A percentile compares a stretch with the other conserved stretches of the same genome.
These are phyloP conservation scores for Pygmarrhopalites habei DNA, from an alignment of 1,140 invertebrate genomes.

Conservation along the genomic window DNA sequence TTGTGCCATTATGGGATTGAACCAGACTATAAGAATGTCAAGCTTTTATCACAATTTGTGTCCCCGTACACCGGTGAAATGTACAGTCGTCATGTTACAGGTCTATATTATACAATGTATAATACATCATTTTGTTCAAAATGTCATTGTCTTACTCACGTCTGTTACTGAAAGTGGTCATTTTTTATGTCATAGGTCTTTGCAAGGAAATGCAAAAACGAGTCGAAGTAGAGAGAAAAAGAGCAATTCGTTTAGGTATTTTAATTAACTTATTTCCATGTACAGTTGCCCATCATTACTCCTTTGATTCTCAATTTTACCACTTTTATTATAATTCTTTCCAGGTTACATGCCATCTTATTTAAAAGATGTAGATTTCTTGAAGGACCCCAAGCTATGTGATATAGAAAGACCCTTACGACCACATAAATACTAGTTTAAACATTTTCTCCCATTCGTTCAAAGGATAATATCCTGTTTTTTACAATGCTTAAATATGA, in stretches of 20 bases:
- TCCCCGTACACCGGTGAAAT: constrained; percentile 84
- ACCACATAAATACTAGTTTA: constrained; percentile 66
- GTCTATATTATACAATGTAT: no score
- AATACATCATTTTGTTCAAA: no score
- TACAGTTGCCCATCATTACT: no score
- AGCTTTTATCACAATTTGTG: constrained; percentile 88
- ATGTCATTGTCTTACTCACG: no score
- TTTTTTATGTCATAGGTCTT: no score
- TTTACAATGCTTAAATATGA: no score
- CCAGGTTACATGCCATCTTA: constrained; percentile 65
- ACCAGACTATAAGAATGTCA: constrained; percentile 86
- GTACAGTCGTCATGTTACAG: constrained; percentile 86
- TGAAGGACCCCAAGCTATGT: constrained; percentile 78
- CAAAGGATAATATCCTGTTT: no score
- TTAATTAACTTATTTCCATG: no score
- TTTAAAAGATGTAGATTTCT: constrained; percentile 65
- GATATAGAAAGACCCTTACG: constrained; percentile 72
- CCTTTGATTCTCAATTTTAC: no score
- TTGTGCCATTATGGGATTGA: constrained; percentile 77
- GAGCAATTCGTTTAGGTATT: background rate
- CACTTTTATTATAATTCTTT: constrained; percentile 39
- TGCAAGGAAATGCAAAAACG: constrained; percentile 46
- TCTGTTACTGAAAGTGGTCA: no score
- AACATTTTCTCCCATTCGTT: no score
- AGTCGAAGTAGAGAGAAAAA: background rate